These are phyloP conservation scores for Artemia franciscana DNA, from an alignment of 1,140 invertebrate genomes.

Conservation along the genomic window DNA sequence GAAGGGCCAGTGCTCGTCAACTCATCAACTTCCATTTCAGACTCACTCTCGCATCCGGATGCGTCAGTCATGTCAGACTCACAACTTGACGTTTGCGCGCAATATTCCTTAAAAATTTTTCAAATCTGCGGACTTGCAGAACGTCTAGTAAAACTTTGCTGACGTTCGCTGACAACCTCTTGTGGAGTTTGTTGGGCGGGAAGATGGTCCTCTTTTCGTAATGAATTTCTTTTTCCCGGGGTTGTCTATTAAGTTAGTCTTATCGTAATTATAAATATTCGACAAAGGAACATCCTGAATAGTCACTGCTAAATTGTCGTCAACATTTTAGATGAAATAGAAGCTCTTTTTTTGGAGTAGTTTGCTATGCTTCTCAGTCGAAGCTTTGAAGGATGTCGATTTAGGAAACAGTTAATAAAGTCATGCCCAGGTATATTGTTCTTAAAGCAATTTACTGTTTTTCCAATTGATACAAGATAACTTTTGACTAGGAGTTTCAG, in stretches of 20 bases:
- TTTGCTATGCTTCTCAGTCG: background rate
- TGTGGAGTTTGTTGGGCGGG: too few species aligned
- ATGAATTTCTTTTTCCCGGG: background rate
- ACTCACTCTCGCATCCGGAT: too few species aligned
- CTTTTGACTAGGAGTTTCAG: background rate
- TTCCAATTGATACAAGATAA: background rate
- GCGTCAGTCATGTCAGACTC: too few species aligned
- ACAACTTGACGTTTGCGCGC: too few species aligned
- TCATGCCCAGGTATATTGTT: background rate
- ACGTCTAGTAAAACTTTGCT: too few species aligned
- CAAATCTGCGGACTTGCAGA: too few species aligned
- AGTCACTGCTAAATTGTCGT: background rate
- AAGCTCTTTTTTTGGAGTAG: background rate
- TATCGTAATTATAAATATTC: background rate
- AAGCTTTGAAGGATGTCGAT: background rate
- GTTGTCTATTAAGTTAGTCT: background rate
- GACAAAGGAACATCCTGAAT: background rate
- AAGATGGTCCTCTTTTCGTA: too few species aligned
- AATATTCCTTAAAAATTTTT: too few species aligned
- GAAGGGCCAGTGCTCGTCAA: too few species aligned
- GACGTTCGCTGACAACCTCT: too few species aligned
- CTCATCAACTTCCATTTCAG: too few species aligned
- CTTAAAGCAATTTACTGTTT: background rate
- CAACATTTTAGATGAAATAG: background rate
- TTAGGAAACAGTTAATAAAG: background rate